Evolutionary conservation across 2,797 vertebrate species (phyloP).

Genomic region (Delichon dasypus): DNA sequence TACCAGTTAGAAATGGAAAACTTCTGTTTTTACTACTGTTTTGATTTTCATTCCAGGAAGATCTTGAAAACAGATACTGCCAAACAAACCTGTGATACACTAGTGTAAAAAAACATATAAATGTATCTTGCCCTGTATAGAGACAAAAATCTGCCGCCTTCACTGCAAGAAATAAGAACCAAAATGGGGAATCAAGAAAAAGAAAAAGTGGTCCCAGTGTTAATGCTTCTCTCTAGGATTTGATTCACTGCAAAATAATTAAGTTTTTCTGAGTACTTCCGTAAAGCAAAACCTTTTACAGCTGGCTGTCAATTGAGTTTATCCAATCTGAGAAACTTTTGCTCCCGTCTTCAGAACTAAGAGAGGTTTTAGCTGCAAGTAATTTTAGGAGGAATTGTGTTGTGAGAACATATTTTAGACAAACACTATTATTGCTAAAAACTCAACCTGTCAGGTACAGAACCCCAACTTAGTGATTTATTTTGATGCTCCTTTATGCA

Average conservation of each 20-base stretch:
- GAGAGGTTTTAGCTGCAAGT: neutral
- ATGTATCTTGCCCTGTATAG: neutral
- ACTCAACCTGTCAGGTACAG: neutral
- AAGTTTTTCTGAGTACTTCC: neutral
- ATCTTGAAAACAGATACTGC: neutral
- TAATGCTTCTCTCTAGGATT: neutral
- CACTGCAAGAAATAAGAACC: neutral
- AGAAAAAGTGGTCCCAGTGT: neutral
- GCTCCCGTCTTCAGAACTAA: neutral
- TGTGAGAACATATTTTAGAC: neutral
- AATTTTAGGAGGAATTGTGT: neutral
- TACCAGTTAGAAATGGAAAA: neutral
- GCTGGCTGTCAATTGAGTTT: neutral
- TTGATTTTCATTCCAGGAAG: neutral
- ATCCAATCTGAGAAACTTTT: neutral
- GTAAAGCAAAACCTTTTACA: neutral
- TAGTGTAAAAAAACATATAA: neutral
- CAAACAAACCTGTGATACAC: neutral
- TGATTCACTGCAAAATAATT: neutral
- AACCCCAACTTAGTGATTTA: neutral
- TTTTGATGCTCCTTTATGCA: neutral
- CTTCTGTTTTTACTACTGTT: neutral
- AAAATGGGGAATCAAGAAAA: neutral
- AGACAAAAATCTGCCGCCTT: neutral
- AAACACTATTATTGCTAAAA: neutral